phyloP scores from a whole-genome alignment of 2,797 vertebrate genomes.

The Podarcis siculus region DNA sequence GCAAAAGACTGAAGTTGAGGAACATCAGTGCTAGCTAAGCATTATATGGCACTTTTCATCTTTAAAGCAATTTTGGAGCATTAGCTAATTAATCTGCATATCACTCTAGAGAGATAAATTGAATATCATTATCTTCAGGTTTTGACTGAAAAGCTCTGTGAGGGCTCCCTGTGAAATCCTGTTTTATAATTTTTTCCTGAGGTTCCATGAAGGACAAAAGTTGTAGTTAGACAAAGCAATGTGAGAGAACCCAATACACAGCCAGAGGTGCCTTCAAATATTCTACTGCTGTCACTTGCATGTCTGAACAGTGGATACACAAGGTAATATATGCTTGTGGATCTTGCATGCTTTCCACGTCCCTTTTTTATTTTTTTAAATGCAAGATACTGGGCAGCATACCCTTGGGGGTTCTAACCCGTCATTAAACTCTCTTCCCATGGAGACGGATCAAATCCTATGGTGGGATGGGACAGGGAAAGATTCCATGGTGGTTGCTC shows the following conservation, averaged over 20 bases:
- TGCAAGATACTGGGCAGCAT: background rate
- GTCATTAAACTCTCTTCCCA: background rate
- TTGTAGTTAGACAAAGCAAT: background rate
- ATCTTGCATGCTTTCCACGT: background rate
- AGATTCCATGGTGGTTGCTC: too few species aligned
- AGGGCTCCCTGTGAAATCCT: background rate
- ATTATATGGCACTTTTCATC: slow-evolving; percentile 20
- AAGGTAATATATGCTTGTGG: background rate
- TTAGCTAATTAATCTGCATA: slow-evolving; percentile 36
- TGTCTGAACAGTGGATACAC: background rate
- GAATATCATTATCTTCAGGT: slow-evolving; percentile 28
- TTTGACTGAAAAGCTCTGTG: slow-evolving; percentile 3
- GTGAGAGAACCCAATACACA: background rate
- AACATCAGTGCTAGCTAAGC: background rate
- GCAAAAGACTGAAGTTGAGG: background rate
- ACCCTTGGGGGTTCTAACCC: background rate
- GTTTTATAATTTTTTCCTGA: background rate
- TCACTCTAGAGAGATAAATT: background rate
- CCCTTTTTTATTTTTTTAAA: background rate
- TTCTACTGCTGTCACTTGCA: background rate
- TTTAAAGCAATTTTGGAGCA: slow-evolving; percentile 35
- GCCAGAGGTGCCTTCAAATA: background rate
- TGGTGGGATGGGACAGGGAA: too few species aligned
- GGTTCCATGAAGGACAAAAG: background rate
- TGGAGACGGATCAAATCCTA: background rate